Conservation (phyloP, 1,140 invertebrate genomes). For the Sminthurinus signatus region DNA sequence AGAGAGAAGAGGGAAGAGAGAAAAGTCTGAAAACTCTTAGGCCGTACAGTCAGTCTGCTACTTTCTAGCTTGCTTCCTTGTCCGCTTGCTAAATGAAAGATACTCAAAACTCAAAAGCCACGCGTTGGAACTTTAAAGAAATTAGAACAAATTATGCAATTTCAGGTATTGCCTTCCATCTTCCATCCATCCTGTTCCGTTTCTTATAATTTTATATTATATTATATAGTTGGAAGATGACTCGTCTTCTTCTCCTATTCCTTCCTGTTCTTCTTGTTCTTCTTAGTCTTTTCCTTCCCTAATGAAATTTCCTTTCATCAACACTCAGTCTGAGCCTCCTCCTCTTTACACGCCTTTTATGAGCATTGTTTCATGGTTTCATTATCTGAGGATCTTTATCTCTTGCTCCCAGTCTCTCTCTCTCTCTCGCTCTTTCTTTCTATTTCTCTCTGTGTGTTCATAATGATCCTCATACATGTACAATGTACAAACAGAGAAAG, state of each 20-base stretch:
- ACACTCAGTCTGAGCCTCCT: conserved; percentile 28
- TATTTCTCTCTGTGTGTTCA: no score
- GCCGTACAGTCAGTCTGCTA: conserved; percentile 38
- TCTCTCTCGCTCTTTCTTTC: no score
- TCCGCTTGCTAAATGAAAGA: conserved; percentile 41
- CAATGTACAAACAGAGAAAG: no score
- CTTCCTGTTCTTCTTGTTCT: not conserved
- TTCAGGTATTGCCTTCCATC: conserved; percentile 41
- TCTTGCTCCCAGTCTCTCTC: no score
- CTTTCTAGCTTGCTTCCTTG: no score
- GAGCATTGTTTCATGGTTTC: conserved; percentile 39
- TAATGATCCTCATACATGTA: conserved; percentile 28
- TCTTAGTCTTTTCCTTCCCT: conserved; percentile 5
- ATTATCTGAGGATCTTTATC: conserved; percentile 32
- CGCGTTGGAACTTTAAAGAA: conserved; percentile 39
- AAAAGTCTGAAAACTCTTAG: conserved; percentile 40
- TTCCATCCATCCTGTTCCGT: no score
- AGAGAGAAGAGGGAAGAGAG: no score
- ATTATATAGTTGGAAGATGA: not conserved
- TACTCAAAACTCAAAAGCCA: conserved; percentile 38
- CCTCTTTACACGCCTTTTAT: conserved; percentile 33
- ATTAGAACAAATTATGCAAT: conserved; percentile 42
- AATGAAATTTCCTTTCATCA: conserved; percentile 41
- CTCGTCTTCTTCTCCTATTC: no score
- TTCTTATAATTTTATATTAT: not conserved